Percentiles rank a stretch among this genome's conserved stretches.
Conservation (phyloP, 2,113 vertebrate species). For the Speoplatyrhinus poulsoni region DNA sequence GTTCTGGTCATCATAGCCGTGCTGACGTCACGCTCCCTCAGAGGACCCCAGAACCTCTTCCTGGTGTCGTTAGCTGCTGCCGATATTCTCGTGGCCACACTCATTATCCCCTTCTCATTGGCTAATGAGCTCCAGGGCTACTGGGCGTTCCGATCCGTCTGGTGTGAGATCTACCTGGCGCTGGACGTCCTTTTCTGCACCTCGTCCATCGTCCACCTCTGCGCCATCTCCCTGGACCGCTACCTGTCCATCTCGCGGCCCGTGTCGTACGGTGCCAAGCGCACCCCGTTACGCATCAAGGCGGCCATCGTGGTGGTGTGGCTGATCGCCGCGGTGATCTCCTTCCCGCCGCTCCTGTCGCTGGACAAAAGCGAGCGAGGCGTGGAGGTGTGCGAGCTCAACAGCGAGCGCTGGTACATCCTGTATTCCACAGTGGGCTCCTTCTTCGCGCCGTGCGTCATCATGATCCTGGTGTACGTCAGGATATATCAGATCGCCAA, state of each 20-base stretch:
- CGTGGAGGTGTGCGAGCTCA: constrained; percentile 77
- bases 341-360: constrained; percentile 83
- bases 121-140: constrained; percentile 86
- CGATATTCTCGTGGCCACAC: constrained; percentile 82
- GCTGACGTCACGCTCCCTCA: constrained; percentile 77
- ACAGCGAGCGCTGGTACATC: constrained; percentile 87
- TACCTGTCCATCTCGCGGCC: constrained; percentile 87
- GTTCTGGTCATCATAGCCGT: constrained; percentile 86
- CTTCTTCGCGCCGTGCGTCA: constrained; percentile 89
- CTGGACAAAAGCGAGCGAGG: constrained; percentile 70
- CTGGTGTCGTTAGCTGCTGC: constrained; percentile 82
- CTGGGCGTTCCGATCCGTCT: constrained; percentile 86
- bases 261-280: constrained; percentile 80
- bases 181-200: constrained; percentile 88
- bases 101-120: constrained; percentile 84
- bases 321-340: constrained; percentile 86
- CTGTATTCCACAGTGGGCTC: constrained; percentile 88
- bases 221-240: constrained; percentile 90
- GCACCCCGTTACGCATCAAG: constrained; percentile 83
- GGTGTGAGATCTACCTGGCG: constrained; percentile 89
- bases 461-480: constrained; percentile 90
- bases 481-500: constrained; percentile 89
- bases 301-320: constrained; percentile 83
- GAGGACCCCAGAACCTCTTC: constrained; percentile 79
- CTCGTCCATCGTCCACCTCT: constrained; percentile 79